Base-by-base conservation (phyloP, 2,797 vertebrate genomes). In the Lepilemur septentrionalis region DNA sequence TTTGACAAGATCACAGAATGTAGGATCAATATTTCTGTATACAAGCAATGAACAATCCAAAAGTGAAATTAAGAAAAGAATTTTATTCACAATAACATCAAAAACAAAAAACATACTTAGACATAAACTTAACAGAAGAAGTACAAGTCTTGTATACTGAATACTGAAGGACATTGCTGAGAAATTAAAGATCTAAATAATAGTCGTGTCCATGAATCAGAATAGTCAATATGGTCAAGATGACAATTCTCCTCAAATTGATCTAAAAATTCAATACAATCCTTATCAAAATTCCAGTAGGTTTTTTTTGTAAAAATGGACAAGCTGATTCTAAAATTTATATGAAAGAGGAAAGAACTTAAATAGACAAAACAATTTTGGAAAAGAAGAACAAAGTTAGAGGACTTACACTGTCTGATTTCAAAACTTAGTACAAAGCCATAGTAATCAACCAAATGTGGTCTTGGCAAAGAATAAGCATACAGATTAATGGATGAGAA, bases 261-360 rank as follows among this genome's bases (percentile, higher is more conserved):
- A 55, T 46, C 28, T 50, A 86, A 65, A 72, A 88, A 88, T 70
- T 76, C 38, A 81, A 28, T 50, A 13, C 30, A 72, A 72, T 78
- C 25, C 4, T 22, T 79, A 41, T 67, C 7, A 63, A 75, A 91
- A 65, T 32, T 15, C 43, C 59, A 90, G 17, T 0, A 63, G 55
- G 7, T 8, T 59, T 67, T 46, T 72, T 23, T 32, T 23, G 8
- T 52, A 43, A 89, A 94, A 82, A 52, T 7, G 43, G 35, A 84
- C 28, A 78, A 89, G 38, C n/a, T 72, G 48, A 93, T 73, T 63
- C 83, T 69, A 93, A 95, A 95, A 65, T 91, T 15, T 89, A 65
- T 38, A 50, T 76, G 8, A 10, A 91, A 85, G 59, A 18, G 38
- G 22, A 89, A 63, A 46, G n/a, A 84, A 93, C 50, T 83, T 96